Conservation (phyloP, 2,888 invertebrate genomes). For the Microctonus hyperodae region DNA sequence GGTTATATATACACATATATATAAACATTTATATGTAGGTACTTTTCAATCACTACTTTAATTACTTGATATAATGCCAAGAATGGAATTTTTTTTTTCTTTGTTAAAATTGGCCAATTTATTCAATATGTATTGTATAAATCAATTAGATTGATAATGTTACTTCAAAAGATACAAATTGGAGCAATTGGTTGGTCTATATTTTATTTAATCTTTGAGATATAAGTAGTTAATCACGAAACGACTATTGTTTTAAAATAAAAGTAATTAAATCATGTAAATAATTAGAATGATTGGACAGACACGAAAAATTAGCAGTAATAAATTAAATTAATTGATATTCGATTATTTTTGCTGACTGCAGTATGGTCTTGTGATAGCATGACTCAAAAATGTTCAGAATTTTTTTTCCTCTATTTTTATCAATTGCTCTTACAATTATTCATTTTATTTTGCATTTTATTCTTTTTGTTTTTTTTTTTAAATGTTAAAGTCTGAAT, state of each 20-base stretch:
- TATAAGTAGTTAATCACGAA: background rate
- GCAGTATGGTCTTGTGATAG: slow-evolving; percentile 37
- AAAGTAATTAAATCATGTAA: slow-evolving; percentile 23
- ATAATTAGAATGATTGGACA: slow-evolving; percentile 30
- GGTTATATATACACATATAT: background rate
- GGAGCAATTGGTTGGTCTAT: background rate
- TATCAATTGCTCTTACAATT: background rate
- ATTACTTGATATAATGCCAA: background rate
- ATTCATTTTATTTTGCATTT: background rate
- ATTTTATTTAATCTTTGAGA: slow-evolving; percentile 6
- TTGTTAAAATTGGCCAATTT: background rate
- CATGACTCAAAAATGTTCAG: slow-evolving; percentile 33
- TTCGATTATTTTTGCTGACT: slow-evolving; percentile 23
- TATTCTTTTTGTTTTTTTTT: slow-evolving; percentile 1
- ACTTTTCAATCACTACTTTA: background rate
- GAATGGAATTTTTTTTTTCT: background rate
- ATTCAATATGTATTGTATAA: background rate
- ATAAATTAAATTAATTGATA: slow-evolving; percentile 18
- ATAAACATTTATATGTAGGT: no score
- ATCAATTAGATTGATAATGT: background rate
- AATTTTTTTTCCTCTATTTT: no score
- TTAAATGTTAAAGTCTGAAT: background rate
- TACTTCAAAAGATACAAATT: background rate
- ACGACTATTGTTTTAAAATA: slow-evolving; percentile 3
- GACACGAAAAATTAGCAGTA: background rate